Evolutionary conservation across 2,888 invertebrate genomes (phyloP), one percentile per base, ranked within the genome.

Genomic region (Ophioninae sp.): DNA sequence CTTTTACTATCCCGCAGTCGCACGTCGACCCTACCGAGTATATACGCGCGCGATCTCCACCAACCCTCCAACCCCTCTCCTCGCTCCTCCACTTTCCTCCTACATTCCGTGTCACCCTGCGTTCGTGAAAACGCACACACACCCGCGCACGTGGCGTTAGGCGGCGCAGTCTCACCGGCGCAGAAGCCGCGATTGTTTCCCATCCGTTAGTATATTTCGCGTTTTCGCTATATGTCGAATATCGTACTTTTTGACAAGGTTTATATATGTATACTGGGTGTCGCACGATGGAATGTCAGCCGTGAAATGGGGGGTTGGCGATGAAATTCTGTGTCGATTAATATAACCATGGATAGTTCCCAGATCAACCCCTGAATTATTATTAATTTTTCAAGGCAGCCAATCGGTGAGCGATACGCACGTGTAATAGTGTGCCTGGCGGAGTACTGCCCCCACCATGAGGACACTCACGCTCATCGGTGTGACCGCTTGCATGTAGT

Each of bases 1-100:
- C 69, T 74, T 69, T 79, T 86, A 85, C 86, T 87, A 87, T 85
- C 86, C 86, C 86, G 85, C 86, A 85, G 85, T 84, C 85, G 84
- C 86, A 83, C 86, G 82, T 82, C 85, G 82, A 82, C 85, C 85
- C 85, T 85, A 68, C 73, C 39, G 69, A 61, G 44, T 67, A 37
- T 56, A 56, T 82, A 50, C 76, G 79, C 84, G 74, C 75, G 79
- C 75, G 72, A 41, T 79, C 69, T 73, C 72, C 70, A 30, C 7
- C 70, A 37, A 70, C 77, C 21, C 73, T 73, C 73, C 61, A 74
- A 56, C 65, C 80, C 57, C 67, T 67, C 68, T 30, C 79, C 50
- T 56, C 1, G 50, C 21, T 62, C 41, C 67, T n/a, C 17, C 17
- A 30, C 17, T 6, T 17, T 50, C 56, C 21, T 7, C 21, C 21